Evolutionary conservation across 2,797 vertebrate species (phyloP), one percentile per base, ranked within the genome.

Genomic region (Natrix natrix): DNA sequence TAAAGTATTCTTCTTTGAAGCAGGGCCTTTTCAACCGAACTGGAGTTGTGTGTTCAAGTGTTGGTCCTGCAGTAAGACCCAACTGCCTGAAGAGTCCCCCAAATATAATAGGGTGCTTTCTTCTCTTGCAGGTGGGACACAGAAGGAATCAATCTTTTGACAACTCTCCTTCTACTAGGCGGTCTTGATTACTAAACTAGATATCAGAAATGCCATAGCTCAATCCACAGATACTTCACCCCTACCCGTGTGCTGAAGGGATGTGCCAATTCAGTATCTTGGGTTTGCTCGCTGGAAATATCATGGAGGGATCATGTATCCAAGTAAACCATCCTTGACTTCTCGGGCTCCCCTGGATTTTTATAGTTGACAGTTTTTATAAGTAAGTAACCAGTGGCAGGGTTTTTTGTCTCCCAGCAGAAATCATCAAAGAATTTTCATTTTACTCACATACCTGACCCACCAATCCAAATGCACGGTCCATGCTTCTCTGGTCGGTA

Each of bases 401-500:
- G 2, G 0, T 4, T n/a, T 93, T 56, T 37, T 55, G 61, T 43
- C 91, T 91, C 74, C 48, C 32, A 91, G 5, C 2, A 94, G 0
- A 48, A 93, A 92, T 89, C 5, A 92, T 4, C 7, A 26, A 95
- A 95, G 8, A 32, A 90, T 56, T 66, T 32, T 88, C 94, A 54
- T 61, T 92, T 92, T 24, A 63, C 0, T 78, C 88, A 97, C 98
- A 12, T 97, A 99, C 99, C 99, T 99, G 99, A 93, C 99, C 99
- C 1, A 99, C 99, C 60, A 99, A 97, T 91, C 99, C 99, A 92
- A 99, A 99, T 0, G 99, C 99, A 66, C 99, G 98, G 97, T 99
- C 99, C 13, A 99, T 97, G 94, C 99, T 99, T 93, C 99, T 98
- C 95, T 98, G 98, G 93, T 99, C 99, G 0, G 99, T 99, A 88